Base-by-base conservation (phyloP, 2,113 vertebrate species). In the Nycticorax nycticorax region DNA sequence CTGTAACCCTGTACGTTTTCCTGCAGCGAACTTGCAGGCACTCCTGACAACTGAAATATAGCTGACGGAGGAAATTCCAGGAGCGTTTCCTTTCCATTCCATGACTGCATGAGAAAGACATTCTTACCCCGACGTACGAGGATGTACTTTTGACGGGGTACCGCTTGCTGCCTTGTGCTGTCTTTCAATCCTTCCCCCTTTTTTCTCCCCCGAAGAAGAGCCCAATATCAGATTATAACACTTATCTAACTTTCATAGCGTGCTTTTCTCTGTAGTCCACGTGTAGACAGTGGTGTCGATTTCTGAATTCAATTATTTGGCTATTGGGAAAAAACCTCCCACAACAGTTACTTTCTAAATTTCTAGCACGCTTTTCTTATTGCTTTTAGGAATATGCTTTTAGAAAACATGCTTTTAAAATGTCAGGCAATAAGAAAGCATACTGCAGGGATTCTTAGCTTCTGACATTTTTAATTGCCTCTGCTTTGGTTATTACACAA, bases 391-490 rank as follows among this genome's bases (percentile, higher is more conserved):
- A 97, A 85, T 55, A 89, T 76, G 47, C 57, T n/a, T 59, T 60
- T 37, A 62, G 59, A 62, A 37, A 62, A 62, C 35, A 62, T 18
- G 59, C 35, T 62, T 62, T 62, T 62, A 62, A 22, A 84, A 53
- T 71, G 33, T 77, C 53, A 87, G 62, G n/a, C 33, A 92, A 37
- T 59, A 92, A 73, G 64, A 52, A 30, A 72, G 52, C 76, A 92
- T 83, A 72, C 50, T 24, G 74, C 39, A 79, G 83, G 48, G 77
- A 92, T 82, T 73, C 76, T 86, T 80, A 76, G 50, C 41, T 95
- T 95, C 84, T 94, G 89, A 96, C 41, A 94, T 96, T 94, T 97
- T 94, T 93, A 96, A 96, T 95, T 76, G 55, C 47, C 21, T 96
- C 55, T 85, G 90, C 52, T 94, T 93, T 89, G 89, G 66, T 94